A percentile compares a stretch with the other conserved stretches of the same genome.
These are phyloP conservation scores for Galerucella nymphaeae DNA, from an alignment of 2,888 invertebrate genomes.

Conservation along the genomic window DNA sequence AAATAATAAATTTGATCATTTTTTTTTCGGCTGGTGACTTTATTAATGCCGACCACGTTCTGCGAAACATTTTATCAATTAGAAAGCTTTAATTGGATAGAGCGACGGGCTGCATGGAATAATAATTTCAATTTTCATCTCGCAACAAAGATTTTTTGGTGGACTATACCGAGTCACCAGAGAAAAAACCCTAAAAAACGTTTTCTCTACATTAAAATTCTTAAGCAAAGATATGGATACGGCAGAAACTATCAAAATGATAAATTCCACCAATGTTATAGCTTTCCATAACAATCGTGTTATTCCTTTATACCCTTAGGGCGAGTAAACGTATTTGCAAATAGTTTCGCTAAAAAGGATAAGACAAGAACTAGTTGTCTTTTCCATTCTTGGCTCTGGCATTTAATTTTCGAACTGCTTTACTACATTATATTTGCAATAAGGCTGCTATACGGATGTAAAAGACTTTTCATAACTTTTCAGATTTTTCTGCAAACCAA, in stretches of 20 bases:
- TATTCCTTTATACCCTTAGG: not conserved
- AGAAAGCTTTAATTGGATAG: no score
- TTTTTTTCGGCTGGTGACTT: no score
- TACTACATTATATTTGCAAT: not conserved
- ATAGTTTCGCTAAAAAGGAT: not conserved
- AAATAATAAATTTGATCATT: no score
- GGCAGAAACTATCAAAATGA: not conserved
- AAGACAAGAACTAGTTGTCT: not conserved
- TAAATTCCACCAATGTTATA: not conserved
- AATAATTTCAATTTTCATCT: no score
- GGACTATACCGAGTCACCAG: no score
- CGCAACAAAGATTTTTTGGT: no score
- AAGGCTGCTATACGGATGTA: no score
- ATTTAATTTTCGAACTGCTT: not conserved
- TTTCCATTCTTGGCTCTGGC: not conserved
- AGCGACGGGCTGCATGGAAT: no score
- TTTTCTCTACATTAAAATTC: not conserved
- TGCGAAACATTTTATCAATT: no score
- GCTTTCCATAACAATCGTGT: not conserved
- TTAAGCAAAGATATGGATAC: not conserved
- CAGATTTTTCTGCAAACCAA: no score
- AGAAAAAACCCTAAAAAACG: not conserved
- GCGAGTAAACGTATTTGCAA: constrained; percentile 2
- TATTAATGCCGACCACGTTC: not conserved
- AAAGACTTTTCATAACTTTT: no score